A percentile compares a stretch with the other conserved stretches of the same genome.
phyloP scores from a whole-genome alignment of 2,797 vertebrate species.

The Xyrichtys novacula region DNA sequence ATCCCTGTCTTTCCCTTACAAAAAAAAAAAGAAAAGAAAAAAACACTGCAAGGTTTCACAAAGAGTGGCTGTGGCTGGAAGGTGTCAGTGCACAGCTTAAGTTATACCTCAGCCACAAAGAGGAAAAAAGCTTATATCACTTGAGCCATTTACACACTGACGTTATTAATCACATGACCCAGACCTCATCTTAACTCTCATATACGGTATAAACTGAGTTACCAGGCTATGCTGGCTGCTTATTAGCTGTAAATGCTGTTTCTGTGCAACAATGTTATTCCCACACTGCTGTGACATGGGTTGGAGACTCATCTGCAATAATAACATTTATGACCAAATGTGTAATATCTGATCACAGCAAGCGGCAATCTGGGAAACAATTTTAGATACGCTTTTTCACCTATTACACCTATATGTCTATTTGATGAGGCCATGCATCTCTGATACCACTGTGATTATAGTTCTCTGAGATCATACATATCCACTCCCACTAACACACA shows the following conservation, averaged over 20 bases:
- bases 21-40: not conserved
- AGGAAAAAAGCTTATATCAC: no score
- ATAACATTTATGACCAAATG: not conserved
- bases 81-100: not conserved
- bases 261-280: slow-evolving; percentile 9
- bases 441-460: slow-evolving; percentile 10
- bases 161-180: no score
- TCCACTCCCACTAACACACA: slow-evolving; percentile 26
- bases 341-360: slow-evolving; percentile 11
- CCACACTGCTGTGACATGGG: not conserved
- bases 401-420: not conserved
- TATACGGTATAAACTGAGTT: not conserved
- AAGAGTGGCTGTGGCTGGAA: not conserved
- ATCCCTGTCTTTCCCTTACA: not conserved
- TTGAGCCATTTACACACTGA: no score
- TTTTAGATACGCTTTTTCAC: slow-evolving; percentile 20
- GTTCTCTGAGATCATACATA: slow-evolving; percentile 21
- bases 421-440: slow-evolving; percentile 17
- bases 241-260: not conserved
- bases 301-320: slow-evolving; percentile 1
- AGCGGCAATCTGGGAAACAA: not conserved
- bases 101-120: no score
- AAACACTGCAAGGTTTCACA: not conserved
- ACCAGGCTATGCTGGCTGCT: not conserved
- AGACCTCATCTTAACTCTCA: no score